A percentile compares a stretch with the other conserved stretches of the same genome.
Evolutionary conservation across 2,797 vertebrate species (phyloP).

Genomic region (Scolopax rusticola): DNA sequence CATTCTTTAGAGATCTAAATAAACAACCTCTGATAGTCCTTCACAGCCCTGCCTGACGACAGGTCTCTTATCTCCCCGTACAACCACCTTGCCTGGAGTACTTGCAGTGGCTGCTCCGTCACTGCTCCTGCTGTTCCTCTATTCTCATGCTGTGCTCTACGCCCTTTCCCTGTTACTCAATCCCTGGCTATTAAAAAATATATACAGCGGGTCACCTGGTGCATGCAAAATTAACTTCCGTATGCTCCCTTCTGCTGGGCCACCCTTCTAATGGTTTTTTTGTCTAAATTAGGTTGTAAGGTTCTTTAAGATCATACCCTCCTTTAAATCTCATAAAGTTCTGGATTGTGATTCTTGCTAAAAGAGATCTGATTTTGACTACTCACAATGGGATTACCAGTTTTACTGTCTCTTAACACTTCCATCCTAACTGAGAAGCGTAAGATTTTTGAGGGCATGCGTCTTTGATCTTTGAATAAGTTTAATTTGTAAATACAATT

Average conservation of each 20-base stretch:
- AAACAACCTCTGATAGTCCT: not conserved
- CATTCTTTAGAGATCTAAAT: not conserved
- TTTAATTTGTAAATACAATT: constrained; percentile 58
- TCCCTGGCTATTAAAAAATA: not conserved
- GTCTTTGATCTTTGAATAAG: constrained; percentile 57
- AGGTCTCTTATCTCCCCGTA: not conserved
- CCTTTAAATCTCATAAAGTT: not conserved
- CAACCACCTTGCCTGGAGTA: not conserved
- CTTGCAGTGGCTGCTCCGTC: not conserved
- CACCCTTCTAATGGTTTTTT: not conserved
- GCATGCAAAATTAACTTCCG: not conserved
- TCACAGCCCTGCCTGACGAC: not conserved
- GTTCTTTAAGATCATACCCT: not conserved
- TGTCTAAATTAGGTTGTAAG: not conserved
- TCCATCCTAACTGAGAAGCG: constrained; percentile 50
- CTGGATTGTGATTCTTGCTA: not conserved
- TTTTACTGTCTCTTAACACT: constrained; percentile 63
- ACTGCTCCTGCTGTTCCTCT: not conserved
- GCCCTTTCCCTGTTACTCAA: not conserved
- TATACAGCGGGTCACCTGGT: not conserved
- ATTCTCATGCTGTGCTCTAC: not conserved
- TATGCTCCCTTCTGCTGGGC: not conserved
- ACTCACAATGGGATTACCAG: constrained; percentile 23
- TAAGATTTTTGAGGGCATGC: constrained; percentile 11
- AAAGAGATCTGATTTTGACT: not conserved